Conservation (phyloP, 2,797 vertebrate genomes). For the Parotocinclus haroldoi region DNA sequence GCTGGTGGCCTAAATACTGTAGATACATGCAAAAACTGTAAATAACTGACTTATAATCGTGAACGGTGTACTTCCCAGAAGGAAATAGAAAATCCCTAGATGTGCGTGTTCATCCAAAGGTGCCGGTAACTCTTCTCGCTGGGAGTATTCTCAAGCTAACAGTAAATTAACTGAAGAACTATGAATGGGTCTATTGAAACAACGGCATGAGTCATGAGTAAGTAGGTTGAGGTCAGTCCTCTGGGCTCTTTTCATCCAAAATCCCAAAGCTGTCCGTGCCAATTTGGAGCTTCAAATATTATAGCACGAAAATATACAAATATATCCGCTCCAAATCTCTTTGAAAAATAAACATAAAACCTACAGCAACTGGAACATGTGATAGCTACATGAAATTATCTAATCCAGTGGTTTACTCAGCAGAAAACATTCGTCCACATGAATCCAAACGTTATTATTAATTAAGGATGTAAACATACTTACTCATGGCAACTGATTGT, state of each 20-base stretch:
- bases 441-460: conserved; percentile 22
- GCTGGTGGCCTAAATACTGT: background rate
- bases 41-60: background rate
- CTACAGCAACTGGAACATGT: no score
- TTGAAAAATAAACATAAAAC: no score
- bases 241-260: conserved; percentile 18
- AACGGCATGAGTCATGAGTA: conserved; percentile 29
- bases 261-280: conserved; percentile 25
- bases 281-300: background rate
- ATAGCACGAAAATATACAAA: no score
- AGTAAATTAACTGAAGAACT: conserved; percentile 11
- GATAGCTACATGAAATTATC: no score
- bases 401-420: no score
- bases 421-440: background rate
- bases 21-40: background rate
- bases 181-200: conserved; percentile 33
- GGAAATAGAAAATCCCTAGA: conserved; percentile 2
- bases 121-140: conserved; percentile 9
- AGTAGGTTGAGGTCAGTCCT: conserved; percentile 28
- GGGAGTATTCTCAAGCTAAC: conserved; percentile 8
- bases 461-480: conserved; percentile 65
- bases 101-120: conserved; percentile 15
- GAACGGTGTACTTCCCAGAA: conserved; percentile 11
- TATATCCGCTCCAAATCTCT: no score
- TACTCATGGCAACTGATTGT: conserved; percentile 70